A percentile compares a stretch with the other conserved stretches of the same genome.
phyloP scores from a whole-genome alignment of 2,113 vertebrate species.

The Pachycephala philippinensis region DNA sequence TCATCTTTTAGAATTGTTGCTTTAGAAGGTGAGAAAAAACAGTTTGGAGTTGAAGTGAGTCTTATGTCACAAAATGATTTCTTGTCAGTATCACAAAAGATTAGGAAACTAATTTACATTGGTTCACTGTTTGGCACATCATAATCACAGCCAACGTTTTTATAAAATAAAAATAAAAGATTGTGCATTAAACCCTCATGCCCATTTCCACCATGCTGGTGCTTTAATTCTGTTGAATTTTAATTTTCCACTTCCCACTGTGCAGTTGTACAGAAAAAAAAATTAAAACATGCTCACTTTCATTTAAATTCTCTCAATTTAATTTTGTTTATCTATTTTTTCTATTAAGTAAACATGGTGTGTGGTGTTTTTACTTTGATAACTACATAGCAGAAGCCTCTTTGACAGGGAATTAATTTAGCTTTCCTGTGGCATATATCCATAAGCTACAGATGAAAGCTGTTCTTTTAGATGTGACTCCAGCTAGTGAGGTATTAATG shows the following conservation, averaged over 20 bases:
- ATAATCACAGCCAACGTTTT: fast-evolving
- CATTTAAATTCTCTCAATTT: background rate
- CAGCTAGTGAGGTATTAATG: background rate
- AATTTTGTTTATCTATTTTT: background rate
- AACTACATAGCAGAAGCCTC: background rate
- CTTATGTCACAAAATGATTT: background rate
- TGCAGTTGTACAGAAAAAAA: background rate
- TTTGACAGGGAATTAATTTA: background rate
- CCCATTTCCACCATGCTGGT: background rate
- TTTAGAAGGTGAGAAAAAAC: background rate
- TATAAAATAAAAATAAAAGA: background rate
- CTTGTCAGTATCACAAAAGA: background rate
- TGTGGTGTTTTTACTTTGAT: background rate
- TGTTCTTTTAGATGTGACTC: background rate
- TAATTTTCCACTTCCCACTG: background rate
- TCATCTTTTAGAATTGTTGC: fast-evolving
- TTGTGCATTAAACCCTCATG: background rate
- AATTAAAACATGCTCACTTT: background rate
- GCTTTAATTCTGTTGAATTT: background rate
- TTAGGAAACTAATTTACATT: background rate
- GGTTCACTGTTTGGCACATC: background rate
- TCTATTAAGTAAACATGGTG: background rate
- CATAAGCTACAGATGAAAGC: background rate
- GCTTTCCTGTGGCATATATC: background rate
- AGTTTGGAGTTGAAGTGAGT: background rate